A percentile compares a stretch with the other conserved stretches of the same genome.
Conservation (phyloP, 2,113 vertebrate species). For the Eptatretus burgeri region DNA sequence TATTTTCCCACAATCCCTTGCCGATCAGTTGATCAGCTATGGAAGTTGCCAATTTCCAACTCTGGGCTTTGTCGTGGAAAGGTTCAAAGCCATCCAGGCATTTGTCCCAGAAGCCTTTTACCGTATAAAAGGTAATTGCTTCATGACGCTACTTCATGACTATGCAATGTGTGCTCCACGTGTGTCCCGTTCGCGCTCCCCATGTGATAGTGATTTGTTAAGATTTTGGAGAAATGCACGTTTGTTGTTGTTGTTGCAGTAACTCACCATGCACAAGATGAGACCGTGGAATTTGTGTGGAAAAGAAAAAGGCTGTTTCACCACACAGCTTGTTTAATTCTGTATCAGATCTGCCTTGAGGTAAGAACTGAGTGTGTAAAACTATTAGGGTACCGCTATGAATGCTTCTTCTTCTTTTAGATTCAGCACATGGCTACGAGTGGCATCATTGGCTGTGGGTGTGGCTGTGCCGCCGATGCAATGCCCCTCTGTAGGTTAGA, state of each 20-base stretch:
- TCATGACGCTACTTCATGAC: neutral
- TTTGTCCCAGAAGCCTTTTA: constrained; percentile 77
- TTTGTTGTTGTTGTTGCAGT: constrained; percentile 22
- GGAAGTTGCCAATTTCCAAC: constrained; percentile 97
- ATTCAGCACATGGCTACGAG: neutral
- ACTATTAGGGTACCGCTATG: neutral
- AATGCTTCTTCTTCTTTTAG: neutral
- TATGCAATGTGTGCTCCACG: neutral
- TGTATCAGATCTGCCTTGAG: constrained; percentile 97
- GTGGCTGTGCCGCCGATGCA: neutral
- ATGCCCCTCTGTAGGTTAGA: too few species aligned
- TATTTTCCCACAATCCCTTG: constrained; percentile 49
- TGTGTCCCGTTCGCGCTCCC: neutral
- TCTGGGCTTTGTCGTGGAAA: constrained; percentile 76
- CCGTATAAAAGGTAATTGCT: constrained; percentile 52
- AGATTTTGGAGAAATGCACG: too few species aligned
- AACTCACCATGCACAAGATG: constrained; percentile 40
- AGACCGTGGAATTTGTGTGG: constrained; percentile 55
- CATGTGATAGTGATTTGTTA: too few species aligned
- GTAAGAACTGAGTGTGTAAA: constrained; percentile 15
- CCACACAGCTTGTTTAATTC: constrained; percentile 70
- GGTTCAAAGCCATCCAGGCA: constrained; percentile 94
- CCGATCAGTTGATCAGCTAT: constrained; percentile 80
- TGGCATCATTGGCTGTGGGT: neutral
- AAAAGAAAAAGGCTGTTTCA: constrained; percentile 73